Evolutionary conservation across 2,888 invertebrate genomes (phyloP), one percentile per base, ranked within the genome.

Genomic region (Hirtodrosophila trivittata): DNA sequence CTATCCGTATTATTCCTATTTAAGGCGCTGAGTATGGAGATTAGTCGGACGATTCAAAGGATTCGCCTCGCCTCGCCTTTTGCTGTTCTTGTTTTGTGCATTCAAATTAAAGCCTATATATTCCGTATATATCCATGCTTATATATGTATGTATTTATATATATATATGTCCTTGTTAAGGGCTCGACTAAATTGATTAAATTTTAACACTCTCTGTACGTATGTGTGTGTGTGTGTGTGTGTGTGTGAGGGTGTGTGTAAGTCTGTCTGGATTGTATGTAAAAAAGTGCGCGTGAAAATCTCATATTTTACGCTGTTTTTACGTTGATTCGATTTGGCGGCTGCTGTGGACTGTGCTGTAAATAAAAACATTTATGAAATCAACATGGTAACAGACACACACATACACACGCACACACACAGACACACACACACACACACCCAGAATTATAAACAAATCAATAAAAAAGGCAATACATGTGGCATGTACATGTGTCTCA

Each of bases 1-100:
- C 39, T 83, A 83, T 81, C 82, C 82, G 25, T 77, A 75, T 52
- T 81, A 86, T 59, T 47, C 82, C 0, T 77, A 83, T 45, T 35
- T 76, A 1, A 56, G 76, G 28, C 83, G 87, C 16, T 86, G 75
- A 78, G 14, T 43, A 10, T 1, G 13, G 35, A 5, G 18, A 21
- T 35, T n/a, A 14, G 49, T 5, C 35, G 7, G n/a, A 1, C 7
- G 35, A 21, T 21, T 35, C 13, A 35, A 35, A 21, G 26, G 9
- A 16, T 41, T 1, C 13, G 26, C 9, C 10, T 0, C 6, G 13
- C 7, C 1, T 26, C 8, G 28, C 42, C 38, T 28, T 13, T 32
- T 64, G 43, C 52, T 28, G 26, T 18, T 55, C 55, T 54, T 41
- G 14, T 21, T 39, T 45, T 56, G 18, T 41, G 9, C 13, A 7